A percentile compares a stretch with the other conserved stretches of the same genome.
phyloP scores from a whole-genome alignment of 2,797 vertebrate species.

The Leptatherina wallacei region DNA sequence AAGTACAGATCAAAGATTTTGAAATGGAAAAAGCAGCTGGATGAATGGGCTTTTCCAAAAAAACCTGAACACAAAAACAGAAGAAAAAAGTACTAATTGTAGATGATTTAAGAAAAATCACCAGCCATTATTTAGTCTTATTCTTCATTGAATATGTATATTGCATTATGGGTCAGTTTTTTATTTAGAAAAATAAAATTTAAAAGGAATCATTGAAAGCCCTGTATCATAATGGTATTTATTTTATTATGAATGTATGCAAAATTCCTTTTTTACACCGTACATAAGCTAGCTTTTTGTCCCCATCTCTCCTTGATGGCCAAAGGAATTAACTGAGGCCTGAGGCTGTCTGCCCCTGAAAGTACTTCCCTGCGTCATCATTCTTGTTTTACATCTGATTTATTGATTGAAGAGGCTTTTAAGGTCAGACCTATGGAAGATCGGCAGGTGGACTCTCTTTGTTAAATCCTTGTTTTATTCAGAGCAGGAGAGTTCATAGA shows the following conservation, averaged over 20 bases:
- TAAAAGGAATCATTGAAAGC: neutral
- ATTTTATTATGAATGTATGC: neutral
- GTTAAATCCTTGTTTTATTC: conserved; percentile 35
- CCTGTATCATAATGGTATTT: neutral
- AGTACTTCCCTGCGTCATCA: conserved; percentile 48
- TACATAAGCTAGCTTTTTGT: neutral
- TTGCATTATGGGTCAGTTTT: neutral
- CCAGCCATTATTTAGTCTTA: too few relatives aligned
- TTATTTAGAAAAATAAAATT: neutral
- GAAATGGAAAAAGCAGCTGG: neutral
- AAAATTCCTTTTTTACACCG: neutral
- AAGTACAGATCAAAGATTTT: neutral
- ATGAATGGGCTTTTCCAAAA: neutral
- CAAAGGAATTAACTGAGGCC: conserved; percentile 53
- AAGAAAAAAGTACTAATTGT: neutral
- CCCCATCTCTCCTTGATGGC: conserved; percentile 50
- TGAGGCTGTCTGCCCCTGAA: conserved; percentile 28
- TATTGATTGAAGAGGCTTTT: conserved; percentile 63
- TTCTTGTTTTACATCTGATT: conserved; percentile 68
- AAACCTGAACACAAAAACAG: neutral
- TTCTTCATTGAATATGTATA: neutral
- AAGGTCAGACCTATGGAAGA: conserved; percentile 52
- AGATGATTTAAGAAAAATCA: too few relatives aligned
- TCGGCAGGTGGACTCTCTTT: conserved; percentile 42
- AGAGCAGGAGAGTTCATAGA: conserved; percentile 17